Percentiles rank a stretch among this genome's conserved stretches.
These are phyloP conservation scores for Caenorhabditis imperialis DNA, from an alignment of 2,888 invertebrate species.

Conservation along the genomic window DNA sequence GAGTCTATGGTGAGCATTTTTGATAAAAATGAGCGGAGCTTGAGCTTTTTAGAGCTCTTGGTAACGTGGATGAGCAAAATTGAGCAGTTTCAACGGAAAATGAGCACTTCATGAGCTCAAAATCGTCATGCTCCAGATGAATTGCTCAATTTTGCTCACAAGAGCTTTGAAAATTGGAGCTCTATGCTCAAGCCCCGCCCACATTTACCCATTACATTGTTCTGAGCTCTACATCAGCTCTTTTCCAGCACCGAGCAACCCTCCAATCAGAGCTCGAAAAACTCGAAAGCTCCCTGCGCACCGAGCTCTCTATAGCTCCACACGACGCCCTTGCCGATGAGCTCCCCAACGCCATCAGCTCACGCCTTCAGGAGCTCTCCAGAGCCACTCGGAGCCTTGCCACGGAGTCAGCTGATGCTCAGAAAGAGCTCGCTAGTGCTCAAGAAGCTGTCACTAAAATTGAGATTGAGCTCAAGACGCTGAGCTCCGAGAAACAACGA, in stretches of 20 bases:
- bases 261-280: conserved; percentile 11
- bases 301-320: conserved; percentile 12
- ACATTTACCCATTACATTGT: no score
- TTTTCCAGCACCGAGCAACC: conserved; percentile 25
- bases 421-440: conserved; percentile 23
- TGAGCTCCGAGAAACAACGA: conserved; percentile 9
- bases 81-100: not conserved
- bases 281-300: conserved; percentile 10
- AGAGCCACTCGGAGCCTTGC: not conserved
- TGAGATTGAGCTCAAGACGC: conserved; percentile 25
- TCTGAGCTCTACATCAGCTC: no score
- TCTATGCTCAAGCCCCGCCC: no score
- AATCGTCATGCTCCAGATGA: no score
- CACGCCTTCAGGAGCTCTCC: not conserved
- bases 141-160: no score
- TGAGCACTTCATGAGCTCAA: no score
- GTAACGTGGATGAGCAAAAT: not conserved
- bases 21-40: no score
- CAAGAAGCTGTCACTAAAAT: conserved; percentile 36
- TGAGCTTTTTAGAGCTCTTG: not conserved
- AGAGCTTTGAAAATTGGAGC: no score
- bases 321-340: conserved; percentile 10
- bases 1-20: conserved; percentile 25
- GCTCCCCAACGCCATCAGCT: conserved; percentile 12
- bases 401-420: not conserved